These are phyloP conservation scores for Leistus spinibarbis DNA, from an alignment of 2,888 invertebrate species.

Conservation along the genomic window DNA sequence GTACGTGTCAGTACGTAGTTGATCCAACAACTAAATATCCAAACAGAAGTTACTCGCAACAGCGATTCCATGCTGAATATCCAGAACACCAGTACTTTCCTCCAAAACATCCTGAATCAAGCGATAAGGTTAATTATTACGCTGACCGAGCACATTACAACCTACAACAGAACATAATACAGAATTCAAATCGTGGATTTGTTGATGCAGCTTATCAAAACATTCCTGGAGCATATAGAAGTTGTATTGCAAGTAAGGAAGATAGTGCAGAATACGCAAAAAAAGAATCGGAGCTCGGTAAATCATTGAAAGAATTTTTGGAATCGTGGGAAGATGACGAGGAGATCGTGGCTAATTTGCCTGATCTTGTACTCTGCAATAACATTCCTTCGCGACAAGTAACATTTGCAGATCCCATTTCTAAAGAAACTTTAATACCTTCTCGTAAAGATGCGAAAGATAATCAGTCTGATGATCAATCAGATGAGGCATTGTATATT, in stretches of 20 bases:
- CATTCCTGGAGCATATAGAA: background rate
- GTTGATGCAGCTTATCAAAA: background rate
- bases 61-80: constrained; percentile 7
- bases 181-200: constrained; percentile 1
- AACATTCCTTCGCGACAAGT: constrained; percentile 17
- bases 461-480: background rate
- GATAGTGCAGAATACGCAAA: constrained; percentile 6
- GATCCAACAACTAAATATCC: constrained; percentile 17
- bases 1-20: constrained; percentile 10
- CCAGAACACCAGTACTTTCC: constrained; percentile 17
- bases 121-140: constrained; percentile 3
- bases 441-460: constrained; percentile 3
- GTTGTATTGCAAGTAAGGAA: background rate
- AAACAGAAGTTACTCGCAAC: constrained; percentile 8
- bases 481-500: constrained; percentile 27
- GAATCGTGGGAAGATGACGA: constrained; percentile 38
- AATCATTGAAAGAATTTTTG: constrained; percentile 29
- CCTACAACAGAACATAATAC: constrained; percentile 1
- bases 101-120: background rate
- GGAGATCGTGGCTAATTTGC: constrained; percentile 35
- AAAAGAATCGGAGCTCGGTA: constrained; percentile 26
- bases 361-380: constrained; percentile 31
- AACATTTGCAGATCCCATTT: background rate
- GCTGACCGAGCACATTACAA: constrained; percentile 9
- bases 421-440: constrained; percentile 6